Base-by-base conservation (phyloP, 2,888 invertebrate species). In the Nomada fabriciana region DNA sequence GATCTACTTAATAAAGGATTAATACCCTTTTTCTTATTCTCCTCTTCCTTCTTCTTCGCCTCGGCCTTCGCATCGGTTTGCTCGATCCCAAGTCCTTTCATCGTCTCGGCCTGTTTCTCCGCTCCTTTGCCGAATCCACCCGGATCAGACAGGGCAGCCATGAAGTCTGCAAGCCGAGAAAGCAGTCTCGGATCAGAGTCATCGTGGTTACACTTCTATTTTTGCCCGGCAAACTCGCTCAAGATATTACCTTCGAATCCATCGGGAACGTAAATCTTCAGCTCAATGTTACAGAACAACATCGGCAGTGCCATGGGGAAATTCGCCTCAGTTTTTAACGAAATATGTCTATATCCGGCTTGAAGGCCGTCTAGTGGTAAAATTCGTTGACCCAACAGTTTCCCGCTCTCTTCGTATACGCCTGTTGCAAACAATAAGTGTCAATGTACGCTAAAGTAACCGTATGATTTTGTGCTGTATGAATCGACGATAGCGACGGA, bases 141-240 rank as follows among this genome's bases (percentile, higher is more conserved):
- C 0, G 99, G 99, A 94, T 99, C 99, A 20, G 98, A 98, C 86
- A 99, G 94, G 52, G 98, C 98, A 75, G 98, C 98, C 97, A 99
- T 99, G 94, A 99, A 98, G 93, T 99, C 99, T 97, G 93, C 52
- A 89, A 90, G 59, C 20, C 47, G 47, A 42, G 69, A 55, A 67
- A 68, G 20, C 69, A 29, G 11, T 11, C 23, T 61, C 72, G 64
- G 25, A 64, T 72, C 57, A 36, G 20, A 80, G 69, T 65, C 68
- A 76, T 59, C 83, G 29, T 29, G 23, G 23, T 20, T 74, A 57
- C 29, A 76, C 65, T 81, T 76, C 83, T 82, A 76, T 72, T 79
- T 83, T 71, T 52, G 71, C 42, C 23, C 70, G 67, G 11, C 59
- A 36, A 63, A 63, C 83, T 91, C 36, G 75, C 60, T 67, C 63